Evolutionary conservation across 2,797 vertebrate species (phyloP).

Genomic region (Amphiprion clarkii): DNA sequence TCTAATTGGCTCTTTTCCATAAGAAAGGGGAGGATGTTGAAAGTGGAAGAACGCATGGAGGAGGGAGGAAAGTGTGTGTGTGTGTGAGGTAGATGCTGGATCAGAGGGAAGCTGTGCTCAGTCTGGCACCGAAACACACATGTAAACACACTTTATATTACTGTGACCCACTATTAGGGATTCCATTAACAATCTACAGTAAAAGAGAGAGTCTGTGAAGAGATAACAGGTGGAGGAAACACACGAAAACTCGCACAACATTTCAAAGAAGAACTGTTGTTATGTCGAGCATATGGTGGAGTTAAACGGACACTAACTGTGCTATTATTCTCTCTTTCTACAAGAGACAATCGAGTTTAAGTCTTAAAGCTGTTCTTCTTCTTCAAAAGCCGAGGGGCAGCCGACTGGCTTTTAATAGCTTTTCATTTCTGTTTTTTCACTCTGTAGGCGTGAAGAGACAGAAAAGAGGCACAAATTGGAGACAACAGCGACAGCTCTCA

Average conservation of each 20-base stretch:
- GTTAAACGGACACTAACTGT: slow-evolving; percentile 38
- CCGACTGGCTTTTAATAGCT: background rate
- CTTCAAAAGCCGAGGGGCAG: slow-evolving; percentile 14
- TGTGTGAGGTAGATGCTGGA: slow-evolving; percentile 69
- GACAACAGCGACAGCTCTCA: background rate
- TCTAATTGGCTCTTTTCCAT: slow-evolving; percentile 99
- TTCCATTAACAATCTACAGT: slow-evolving; percentile 32
- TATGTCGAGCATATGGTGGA: slow-evolving; percentile 48
- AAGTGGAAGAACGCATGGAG: slow-evolving; percentile 92
- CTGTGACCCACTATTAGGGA: slow-evolving; percentile 40
- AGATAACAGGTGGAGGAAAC: slow-evolving; percentile 52
- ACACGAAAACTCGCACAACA: slow-evolving; percentile 29
- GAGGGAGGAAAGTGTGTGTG: slow-evolving; percentile 65
- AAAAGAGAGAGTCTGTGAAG: slow-evolving; percentile 7
- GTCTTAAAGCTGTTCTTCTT: slow-evolving; percentile 3
- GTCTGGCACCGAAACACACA: slow-evolving; percentile 68
- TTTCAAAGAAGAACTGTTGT: slow-evolving; percentile 27
- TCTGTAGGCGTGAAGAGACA: background rate
- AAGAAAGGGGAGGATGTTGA: slow-evolving; percentile 99
- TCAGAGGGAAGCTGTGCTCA: slow-evolving; percentile 89
- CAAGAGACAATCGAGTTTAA: slow-evolving; percentile 36
- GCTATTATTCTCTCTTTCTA: slow-evolving; percentile 48
- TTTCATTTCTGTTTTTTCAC: background rate
- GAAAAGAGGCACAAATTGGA: background rate
- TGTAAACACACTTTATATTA: slow-evolving; percentile 26